phyloP scores from a whole-genome alignment of 1,140 invertebrate genomes.

The Carposina sasakii region DNA sequence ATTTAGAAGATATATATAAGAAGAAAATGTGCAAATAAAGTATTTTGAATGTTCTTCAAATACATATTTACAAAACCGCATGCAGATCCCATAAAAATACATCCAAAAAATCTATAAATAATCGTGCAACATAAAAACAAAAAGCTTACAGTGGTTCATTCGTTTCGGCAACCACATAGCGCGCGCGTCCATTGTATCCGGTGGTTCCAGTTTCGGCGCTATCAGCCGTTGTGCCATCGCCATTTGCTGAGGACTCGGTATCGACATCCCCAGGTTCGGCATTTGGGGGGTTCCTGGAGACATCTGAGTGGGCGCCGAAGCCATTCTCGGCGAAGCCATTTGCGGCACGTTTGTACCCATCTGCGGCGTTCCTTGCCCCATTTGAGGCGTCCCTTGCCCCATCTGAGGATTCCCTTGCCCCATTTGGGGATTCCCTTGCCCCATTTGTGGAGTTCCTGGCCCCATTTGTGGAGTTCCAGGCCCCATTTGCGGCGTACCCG shows the following conservation, averaged over 20 bases:
- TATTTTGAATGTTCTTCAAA: too few relatives aligned
- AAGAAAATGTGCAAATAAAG: constrained; percentile 12
- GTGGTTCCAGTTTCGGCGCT: constrained; percentile 63
- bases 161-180: constrained; percentile 75
- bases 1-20: too few relatives aligned
- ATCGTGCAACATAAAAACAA: constrained; percentile 68
- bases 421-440: constrained; percentile 35
- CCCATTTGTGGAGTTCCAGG: constrained; percentile 39
- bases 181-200: constrained; percentile 67
- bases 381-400: constrained; percentile 43
- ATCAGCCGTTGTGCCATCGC: constrained; percentile 58
- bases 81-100: constrained; percentile 12
- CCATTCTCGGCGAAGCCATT: constrained; percentile 53
- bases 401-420: constrained; percentile 42
- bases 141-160: constrained; percentile 78
- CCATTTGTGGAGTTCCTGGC: constrained; percentile 37
- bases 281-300: constrained; percentile 57
- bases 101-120: constrained; percentile 26
- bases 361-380: constrained; percentile 48
- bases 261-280: constrained; percentile 53
- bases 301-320: constrained; percentile 56
- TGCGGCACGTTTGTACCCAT: constrained; percentile 47
- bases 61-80: constrained; percentile 19
- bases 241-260: constrained; percentile 54
- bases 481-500: constrained; percentile 21